Base-by-base conservation (phyloP, 2,797 vertebrate genomes). In the Pantherophis alleghaniensis region DNA sequence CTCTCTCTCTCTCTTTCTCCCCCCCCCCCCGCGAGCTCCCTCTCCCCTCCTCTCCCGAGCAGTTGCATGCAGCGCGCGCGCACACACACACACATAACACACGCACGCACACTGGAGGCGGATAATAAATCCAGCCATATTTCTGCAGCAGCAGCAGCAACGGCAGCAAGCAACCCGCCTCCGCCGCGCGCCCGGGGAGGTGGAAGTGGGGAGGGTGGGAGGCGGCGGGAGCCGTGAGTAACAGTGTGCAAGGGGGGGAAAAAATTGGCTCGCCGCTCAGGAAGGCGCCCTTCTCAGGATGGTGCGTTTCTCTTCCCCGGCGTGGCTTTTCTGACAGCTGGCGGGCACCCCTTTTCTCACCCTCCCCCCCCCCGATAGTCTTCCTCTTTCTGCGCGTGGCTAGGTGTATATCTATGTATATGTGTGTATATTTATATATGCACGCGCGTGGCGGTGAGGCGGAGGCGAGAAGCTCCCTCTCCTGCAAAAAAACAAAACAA, bases 61-160 rank as follows among this genome's bases (percentile, higher is more conserved):
- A 91, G 95, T 96, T 94, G 94, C 95, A 93, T 88, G 94, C 92
- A 95, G 96, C 96, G 94, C 93, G 91, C 95, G 42, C 95, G 47
- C 96, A 91, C 94, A 91, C 88, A 92, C 86, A 86, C 92, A 59
- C 18, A 20, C 57, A 4, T 6, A 86, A 86, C 92, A 59, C 18
- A 20, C 57, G 6, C 57, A 59, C 57, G 91, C 91, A 94, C 87
- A 92, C 95, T 92, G 95, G 96, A 95, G 95, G 95, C 95, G 96
- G 92, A 96, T 96, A 96, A 97, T 97, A 96, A 96, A 96, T 93
- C 96, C 96, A 96, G 97, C 96, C 94, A 94, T 87, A 96, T 96
- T 97, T 95, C 94, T 94, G 96, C 95, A 91, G 96, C 95, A 53
- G 93, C 90, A 90, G 42, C 86, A 18, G 11, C 79, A 1, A 7